These are phyloP conservation scores for Eolophus roseicapilla DNA, from an alignment of 2,113 vertebrate species.

Conservation along the genomic window DNA sequence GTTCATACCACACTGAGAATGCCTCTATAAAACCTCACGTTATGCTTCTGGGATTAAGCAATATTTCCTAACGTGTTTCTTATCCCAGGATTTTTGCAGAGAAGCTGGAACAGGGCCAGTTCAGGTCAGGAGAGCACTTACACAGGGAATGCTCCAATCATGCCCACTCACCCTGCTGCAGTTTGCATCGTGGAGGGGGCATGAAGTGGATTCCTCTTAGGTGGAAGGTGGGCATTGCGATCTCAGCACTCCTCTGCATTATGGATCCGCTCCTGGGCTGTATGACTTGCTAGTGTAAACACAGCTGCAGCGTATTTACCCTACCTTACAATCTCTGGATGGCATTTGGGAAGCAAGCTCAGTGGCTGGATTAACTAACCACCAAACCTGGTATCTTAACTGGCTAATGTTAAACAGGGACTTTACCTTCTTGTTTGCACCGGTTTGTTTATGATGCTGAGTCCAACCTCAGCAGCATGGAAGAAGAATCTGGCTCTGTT, in stretches of 20 bases:
- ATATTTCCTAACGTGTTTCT: background rate
- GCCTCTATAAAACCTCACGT: background rate
- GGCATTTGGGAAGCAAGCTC: background rate
- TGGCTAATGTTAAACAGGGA: background rate
- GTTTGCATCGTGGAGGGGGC: background rate
- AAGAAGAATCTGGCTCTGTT: background rate
- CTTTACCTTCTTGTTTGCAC: background rate
- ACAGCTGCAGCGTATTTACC: background rate
- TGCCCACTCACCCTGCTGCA: background rate
- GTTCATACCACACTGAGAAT: background rate
- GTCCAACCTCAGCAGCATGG: background rate
- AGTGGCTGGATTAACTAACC: background rate
- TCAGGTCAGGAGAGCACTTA: background rate
- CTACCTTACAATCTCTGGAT: background rate
- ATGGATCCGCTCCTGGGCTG: background rate
- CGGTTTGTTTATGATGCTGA: background rate
- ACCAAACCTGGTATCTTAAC: background rate
- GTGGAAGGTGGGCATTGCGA: background rate
- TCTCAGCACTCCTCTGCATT: background rate
- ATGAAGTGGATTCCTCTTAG: background rate
- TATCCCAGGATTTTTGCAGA: background rate
- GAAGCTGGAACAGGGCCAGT: background rate
- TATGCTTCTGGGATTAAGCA: conserved; percentile 1
- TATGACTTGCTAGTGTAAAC: background rate
- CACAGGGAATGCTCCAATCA: background rate